A percentile compares a stretch with the other conserved stretches of the same genome.
Evolutionary conservation across 2,797 vertebrate genomes (phyloP).

Genomic region (Bovichtus variegatus): DNA sequence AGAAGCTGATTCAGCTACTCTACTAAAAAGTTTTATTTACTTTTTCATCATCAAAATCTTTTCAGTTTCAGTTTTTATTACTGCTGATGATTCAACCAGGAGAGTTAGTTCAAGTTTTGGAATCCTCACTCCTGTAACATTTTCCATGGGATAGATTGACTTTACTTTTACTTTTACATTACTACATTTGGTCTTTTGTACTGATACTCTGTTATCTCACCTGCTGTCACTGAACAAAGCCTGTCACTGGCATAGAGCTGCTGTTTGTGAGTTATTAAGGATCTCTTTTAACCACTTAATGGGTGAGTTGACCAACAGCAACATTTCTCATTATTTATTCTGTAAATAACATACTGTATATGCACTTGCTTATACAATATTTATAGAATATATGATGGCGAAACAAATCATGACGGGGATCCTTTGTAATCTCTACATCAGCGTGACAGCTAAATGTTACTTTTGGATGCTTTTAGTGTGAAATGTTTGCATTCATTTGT

Average conservation of each 20-base stretch:
- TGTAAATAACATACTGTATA: conserved; percentile 35
- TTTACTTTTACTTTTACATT: too few relatives aligned
- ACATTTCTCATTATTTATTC: conserved; percentile 5
- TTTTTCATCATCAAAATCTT: not conserved
- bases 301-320: not conserved
- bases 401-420: conserved; percentile 13
- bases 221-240: not conserved
- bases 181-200: not conserved
- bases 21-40: not conserved
- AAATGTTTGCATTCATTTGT: conserved; percentile 57
- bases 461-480: conserved; percentile 31
- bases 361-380: conserved; percentile 23
- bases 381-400: conserved; percentile 26
- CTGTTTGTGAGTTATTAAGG: not conserved
- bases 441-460: conserved; percentile 37
- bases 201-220: not conserved
- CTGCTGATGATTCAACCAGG: not conserved
- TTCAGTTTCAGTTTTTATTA: not conserved
- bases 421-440: conserved; percentile 34
- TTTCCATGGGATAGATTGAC: not conserved
- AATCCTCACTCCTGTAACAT: not conserved
- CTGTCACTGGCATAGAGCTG: not conserved
- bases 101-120: not conserved
- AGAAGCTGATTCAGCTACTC: not conserved
- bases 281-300: conserved; percentile 7